A percentile compares a stretch with the other conserved stretches of the same genome.
Evolutionary conservation across 2,888 invertebrate species (phyloP).

Genomic region (Periphyllus acericola): DNA sequence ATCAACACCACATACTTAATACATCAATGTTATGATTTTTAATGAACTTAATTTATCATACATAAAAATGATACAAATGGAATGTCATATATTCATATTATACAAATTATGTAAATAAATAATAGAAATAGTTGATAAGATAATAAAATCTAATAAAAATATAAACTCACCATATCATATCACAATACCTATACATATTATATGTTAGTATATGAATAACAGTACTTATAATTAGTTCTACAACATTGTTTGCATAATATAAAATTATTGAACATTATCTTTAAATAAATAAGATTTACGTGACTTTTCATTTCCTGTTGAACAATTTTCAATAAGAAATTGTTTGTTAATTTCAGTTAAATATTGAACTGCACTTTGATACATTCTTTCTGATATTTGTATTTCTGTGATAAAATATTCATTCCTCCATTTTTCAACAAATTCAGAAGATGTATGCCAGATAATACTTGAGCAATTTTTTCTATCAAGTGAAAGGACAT

Average conservation of each 20-base stretch:
- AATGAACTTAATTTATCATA: not conserved
- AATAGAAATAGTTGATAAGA: not conserved
- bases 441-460: slow-evolving; percentile 57
- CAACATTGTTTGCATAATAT: not conserved
- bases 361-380: slow-evolving; percentile 38
- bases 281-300: slow-evolving; percentile 45
- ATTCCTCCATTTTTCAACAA: slow-evolving; percentile 41
- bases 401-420: slow-evolving; percentile 47
- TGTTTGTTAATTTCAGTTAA: slow-evolving; percentile 43
- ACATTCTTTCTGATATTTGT: slow-evolving; percentile 58
- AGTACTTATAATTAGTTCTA: not conserved
- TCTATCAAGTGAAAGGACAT: slow-evolving; percentile 20
- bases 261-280: slow-evolving; percentile 8
- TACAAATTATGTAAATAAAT: not conserved
- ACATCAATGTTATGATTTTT: not conserved
- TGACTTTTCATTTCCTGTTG: slow-evolving; percentile 34
- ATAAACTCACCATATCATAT: not conserved
- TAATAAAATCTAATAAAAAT: not conserved
- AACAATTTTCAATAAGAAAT: slow-evolving; percentile 37
- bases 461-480: slow-evolving; percentile 56
- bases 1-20: not conserved
- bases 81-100: not conserved
- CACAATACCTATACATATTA: not conserved
- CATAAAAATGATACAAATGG: not conserved
- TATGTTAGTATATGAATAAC: not conserved